Evolutionary conservation across 2,797 vertebrate genomes (phyloP), one percentile per base, ranked within the genome.

Genomic region (Rousettus madagascariensis): DNA sequence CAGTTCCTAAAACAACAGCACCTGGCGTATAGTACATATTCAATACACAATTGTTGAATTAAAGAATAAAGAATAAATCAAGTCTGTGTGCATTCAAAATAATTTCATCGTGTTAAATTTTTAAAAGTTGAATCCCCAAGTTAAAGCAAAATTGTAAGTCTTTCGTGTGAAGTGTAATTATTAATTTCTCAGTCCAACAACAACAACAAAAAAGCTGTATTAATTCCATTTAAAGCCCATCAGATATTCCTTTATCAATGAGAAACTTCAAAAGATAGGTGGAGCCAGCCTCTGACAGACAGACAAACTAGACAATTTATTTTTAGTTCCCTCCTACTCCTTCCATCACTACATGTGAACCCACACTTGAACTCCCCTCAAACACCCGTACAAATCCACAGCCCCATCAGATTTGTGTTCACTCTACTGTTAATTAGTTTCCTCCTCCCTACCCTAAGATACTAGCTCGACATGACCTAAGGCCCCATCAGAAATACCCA

Each of bases 81-180:
- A 74, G 75, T 46, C 68, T 65, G 15, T 38, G 2, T 85, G 16
- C 30, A 80, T 69, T 82, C 46, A 87, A 79, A 87, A 91, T 84
- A 86, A 86, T 83, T 86, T 63, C 61, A 33, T 69, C 51, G 30
- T 30, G n/a, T 61, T 94, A 86, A 75, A 77, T 68, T 93, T 65
- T 79, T 90, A 55, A 93, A 86, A 87, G 11, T 46, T 66, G 57
- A 95, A 41, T 79, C 85, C 30, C 41, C 79, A 91, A 90, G 15
- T 89, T 75, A 91, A 93, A n/a, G 43, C 15, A 95, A 90, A 89
- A 84, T 59, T 93, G 2, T 82, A 95, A n/a, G 57, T 86, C 41
- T 86, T 95, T 87, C 8, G 46, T 85, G 55, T 80, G 53, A 95
- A 85, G 11, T 72, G 26, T 55, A 92, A 77, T 30, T 77, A 85